These are phyloP conservation scores for Chiridota heheva DNA, from an alignment of 35 echinoderm and acorn worm genomes.

Conservation along the genomic window DNA sequence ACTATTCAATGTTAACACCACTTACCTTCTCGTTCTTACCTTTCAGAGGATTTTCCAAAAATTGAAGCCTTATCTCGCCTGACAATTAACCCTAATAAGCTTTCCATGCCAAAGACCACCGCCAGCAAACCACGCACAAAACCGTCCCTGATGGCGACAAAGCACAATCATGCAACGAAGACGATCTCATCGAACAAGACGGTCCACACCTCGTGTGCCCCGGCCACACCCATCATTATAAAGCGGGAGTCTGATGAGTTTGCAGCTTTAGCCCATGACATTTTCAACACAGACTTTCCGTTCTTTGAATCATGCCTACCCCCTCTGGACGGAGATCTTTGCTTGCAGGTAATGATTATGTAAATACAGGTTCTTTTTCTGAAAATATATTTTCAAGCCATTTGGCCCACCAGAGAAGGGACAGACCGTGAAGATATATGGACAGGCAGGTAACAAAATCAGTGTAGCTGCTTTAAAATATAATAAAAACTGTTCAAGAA, in stretches of 20 bases:
- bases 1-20: too few species aligned
- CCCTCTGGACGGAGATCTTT: slow-evolving; percentile 68
- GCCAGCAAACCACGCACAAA: slow-evolving; percentile 27
- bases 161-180: slow-evolving; percentile 38
- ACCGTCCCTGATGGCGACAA: slow-evolving; percentile 6
- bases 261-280: slow-evolving; percentile 1
- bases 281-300: slow-evolving; percentile 63
- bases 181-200: slow-evolving; percentile 5
- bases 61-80: slow-evolving; percentile 68
- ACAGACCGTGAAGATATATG: too few species aligned
- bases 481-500: too few species aligned
- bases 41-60: slow-evolving; percentile 76
- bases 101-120: slow-evolving; percentile 19
- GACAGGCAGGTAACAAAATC: too few species aligned
- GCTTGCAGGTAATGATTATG: slow-evolving; percentile 49
- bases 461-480: too few species aligned
- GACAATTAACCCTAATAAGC: slow-evolving; percentile 34
- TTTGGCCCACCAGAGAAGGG: too few species aligned
- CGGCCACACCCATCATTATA: slow-evolving; percentile 21
- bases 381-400: too few species aligned
- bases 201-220: not conserved
- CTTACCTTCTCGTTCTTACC: too few species aligned
- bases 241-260: slow-evolving; percentile 10
- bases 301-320: slow-evolving; percentile 57
- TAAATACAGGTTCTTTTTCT: not conserved